phyloP scores from a whole-genome alignment of 2,888 invertebrate species.

The Polymixis flavicincta region DNA sequence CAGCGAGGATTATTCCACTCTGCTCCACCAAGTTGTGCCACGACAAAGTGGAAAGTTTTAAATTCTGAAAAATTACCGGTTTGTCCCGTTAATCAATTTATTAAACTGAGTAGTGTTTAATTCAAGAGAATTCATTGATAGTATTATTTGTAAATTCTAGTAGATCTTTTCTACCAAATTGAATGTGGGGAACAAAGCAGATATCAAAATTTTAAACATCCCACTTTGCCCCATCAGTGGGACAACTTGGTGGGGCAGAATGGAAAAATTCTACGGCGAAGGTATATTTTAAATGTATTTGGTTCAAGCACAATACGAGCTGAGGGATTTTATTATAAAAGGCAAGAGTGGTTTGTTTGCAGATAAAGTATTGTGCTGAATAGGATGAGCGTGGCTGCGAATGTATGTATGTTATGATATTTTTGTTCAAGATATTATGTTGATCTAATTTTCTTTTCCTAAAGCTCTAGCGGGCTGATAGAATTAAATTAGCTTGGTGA shows the following conservation, averaged over 20 bases:
- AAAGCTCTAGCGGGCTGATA: background rate
- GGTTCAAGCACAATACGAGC: constrained; percentile 57
- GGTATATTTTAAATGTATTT: constrained; percentile 43
- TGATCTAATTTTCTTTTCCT: constrained; percentile 28
- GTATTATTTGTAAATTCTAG: background rate
- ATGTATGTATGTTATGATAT: constrained; percentile 47
- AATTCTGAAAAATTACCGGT: background rate
- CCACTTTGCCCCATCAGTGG: background rate
- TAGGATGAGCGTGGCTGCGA: constrained; percentile 60
- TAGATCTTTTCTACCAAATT: background rate
- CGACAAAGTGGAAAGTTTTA: background rate
- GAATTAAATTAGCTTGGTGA: constrained; percentile 21
- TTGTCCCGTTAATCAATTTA: background rate
- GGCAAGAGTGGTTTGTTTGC: constrained; percentile 45
- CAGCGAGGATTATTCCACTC: constrained; percentile 15
- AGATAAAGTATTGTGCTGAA: constrained; percentile 52
- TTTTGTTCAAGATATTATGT: constrained; percentile 12
- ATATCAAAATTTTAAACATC: background rate
- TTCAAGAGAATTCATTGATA: background rate
- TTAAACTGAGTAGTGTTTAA: no score
- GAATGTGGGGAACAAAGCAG: background rate
- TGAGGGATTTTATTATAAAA: constrained; percentile 53
- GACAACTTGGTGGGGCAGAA: background rate
- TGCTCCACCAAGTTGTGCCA: constrained; percentile 1
- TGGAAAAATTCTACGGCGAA: constrained; percentile 14